A percentile compares a stretch with the other conserved stretches of the same genome.
phyloP scores from a whole-genome alignment of 2,113 vertebrate species.

The Ibidorhyncha struthersii region DNA sequence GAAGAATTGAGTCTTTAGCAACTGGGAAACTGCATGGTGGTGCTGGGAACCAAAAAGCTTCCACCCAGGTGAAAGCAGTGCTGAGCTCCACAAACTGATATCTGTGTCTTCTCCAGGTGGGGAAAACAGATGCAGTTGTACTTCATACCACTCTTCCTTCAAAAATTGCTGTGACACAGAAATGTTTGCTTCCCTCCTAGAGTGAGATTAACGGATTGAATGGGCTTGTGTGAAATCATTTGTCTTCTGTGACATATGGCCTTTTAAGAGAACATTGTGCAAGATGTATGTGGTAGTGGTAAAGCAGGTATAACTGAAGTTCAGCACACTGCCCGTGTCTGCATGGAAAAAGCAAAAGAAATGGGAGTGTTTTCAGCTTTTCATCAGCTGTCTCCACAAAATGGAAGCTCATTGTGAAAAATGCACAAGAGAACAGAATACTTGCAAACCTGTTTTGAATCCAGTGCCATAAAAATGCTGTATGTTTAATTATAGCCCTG shows the following conservation, averaged over 20 bases:
- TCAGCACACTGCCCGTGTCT: not conserved
- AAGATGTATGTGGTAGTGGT: not conserved
- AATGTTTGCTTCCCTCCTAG: not conserved
- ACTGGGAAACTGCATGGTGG: not conserved
- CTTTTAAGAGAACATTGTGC: not conserved
- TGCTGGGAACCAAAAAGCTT: not conserved
- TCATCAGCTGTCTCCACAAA: not conserved
- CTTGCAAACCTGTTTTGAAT: not conserved
- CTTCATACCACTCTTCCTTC: not conserved
- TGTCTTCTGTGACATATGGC: not conserved
- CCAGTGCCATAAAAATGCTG: not conserved
- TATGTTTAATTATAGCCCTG: not conserved
- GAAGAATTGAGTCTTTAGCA: not conserved
- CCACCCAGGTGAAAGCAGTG: not conserved
- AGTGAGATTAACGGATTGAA: not conserved
- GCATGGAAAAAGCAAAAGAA: not conserved
- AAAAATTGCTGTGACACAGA: not conserved
- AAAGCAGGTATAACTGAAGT: not conserved
- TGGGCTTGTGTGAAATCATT: not conserved
- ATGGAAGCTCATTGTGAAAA: not conserved
- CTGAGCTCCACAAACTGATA: not conserved
- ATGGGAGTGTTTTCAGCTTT: not conserved
- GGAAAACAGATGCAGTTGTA: not conserved
- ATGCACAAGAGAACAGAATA: not conserved
- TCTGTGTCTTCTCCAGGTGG: not conserved